Evolutionary conservation across 2,888 invertebrate genomes (phyloP).

Genomic region (Exephanes ischioxanthus): DNA sequence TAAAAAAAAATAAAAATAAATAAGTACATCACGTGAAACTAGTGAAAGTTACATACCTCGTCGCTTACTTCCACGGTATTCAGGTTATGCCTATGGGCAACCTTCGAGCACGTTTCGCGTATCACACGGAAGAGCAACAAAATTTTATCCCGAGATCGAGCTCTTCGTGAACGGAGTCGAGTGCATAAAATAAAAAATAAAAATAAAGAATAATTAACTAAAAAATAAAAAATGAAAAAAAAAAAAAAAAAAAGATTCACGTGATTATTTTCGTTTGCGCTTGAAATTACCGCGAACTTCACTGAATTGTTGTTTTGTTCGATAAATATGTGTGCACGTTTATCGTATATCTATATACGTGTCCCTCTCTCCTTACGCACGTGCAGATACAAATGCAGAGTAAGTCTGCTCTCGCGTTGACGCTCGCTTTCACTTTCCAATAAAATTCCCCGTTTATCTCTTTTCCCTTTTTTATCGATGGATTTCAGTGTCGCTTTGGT

Average conservation of each 20-base stretch:
- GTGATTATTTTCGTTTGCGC: background rate
- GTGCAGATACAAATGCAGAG: background rate
- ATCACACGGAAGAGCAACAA: background rate
- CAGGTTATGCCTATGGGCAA: slow-evolving; percentile 40
- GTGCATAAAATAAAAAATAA: background rate
- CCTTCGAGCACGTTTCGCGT: slow-evolving; percentile 23
- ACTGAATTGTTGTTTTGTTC: background rate
- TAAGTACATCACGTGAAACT: slow-evolving; percentile 4
- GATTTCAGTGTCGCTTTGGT: background rate
- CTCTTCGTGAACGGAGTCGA: slow-evolving; percentile 8
- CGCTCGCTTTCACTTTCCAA: slow-evolving; percentile 42
- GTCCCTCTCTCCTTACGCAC: no score
- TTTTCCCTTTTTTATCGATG: background rate
- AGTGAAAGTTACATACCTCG: slow-evolving; percentile 51
- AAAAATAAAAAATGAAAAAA: background rate
- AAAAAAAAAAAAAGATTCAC: slow-evolving; percentile 11
- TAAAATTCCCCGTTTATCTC: slow-evolving; percentile 12
- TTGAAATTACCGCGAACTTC: slow-evolving; percentile 8
- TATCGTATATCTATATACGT: background rate
- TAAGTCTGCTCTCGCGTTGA: slow-evolving; percentile 2
- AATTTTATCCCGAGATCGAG: background rate
- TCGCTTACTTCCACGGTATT: slow-evolving; percentile 31
- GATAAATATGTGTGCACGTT: background rate
- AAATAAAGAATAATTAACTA: background rate
- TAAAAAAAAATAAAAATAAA: background rate